Conservation (phyloP, 1,140 invertebrate genomes). For the Riptortus pedestris region DNA sequence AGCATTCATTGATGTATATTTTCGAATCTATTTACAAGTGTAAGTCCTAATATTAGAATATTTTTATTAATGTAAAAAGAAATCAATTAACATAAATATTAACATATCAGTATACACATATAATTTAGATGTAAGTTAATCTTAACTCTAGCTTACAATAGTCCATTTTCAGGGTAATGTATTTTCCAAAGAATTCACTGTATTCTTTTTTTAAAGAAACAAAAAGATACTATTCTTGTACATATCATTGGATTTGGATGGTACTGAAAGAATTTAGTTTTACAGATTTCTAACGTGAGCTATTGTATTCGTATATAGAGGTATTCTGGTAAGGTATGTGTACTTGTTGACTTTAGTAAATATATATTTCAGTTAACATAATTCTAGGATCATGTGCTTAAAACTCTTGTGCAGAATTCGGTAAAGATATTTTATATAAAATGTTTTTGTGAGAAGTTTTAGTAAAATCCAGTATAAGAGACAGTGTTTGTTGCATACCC, state of each 20-base stretch:
- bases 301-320: too few relatives aligned
- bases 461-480: neutral
- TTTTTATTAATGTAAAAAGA: slow-evolving; percentile 15
- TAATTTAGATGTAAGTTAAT: slow-evolving; percentile 16
- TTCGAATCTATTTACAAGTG: slow-evolving; percentile 19
- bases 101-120: slow-evolving; percentile 21
- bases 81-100: neutral
- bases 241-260: neutral
- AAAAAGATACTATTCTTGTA: neutral
- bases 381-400: too few relatives aligned
- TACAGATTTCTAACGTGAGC: neutral
- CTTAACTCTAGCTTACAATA: slow-evolving; percentile 24
- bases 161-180: slow-evolving; percentile 26
- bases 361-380: too few relatives aligned
- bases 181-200: neutral
- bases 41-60: slow-evolving; percentile 16
- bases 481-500: neutral
- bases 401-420: neutral
- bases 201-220: slow-evolving; percentile 8
- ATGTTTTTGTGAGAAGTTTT: neutral
- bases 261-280: neutral
- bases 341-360: too few relatives aligned
- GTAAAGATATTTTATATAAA: neutral
- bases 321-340: too few relatives aligned
- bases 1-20: slow-evolving; percentile 19